Evolutionary conservation across 2,888 invertebrate genomes (phyloP), one percentile per base, ranked within the genome.

Genomic region (Xylota segnis): DNA sequence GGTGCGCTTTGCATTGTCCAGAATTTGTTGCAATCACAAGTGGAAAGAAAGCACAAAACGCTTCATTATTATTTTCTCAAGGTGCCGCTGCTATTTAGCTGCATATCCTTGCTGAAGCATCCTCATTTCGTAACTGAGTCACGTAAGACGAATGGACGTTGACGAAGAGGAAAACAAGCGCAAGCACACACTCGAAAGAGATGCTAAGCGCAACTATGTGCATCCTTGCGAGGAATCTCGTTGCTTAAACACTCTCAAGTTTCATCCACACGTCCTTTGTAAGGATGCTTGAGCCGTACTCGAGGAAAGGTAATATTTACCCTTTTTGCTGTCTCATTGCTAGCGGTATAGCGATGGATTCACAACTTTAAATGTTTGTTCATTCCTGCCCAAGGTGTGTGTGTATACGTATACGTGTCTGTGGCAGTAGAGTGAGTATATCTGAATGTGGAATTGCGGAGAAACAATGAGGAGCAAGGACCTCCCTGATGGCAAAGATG

Each of bases 201-300:
- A 66, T 61, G 52, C 72, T 78, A 78, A 74, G 79, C 79, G 70
- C 81, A 84, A 81, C 84, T 84, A 75, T 86, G 82, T 82, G 82
- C 82, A 82, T 81, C 82, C 37, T 77, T 68, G 59, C 59, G 56
- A 66, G 45, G 86, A 86, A 86, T 82, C 86, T 82, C 86, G 71
- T 86, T 86, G 82, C 82, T 86, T 82, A 86, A 86, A 86, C 86
- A 86, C 82, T 82, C 86, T 82, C 82, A 72, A 86, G 86, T 86
- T 86, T 82, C 82, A 86, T 86, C 86, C 82, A 82, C 82, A 82
- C 77, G 86, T 86, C 71, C 76, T 76, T 58, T 76, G 82, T 63
- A 77, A 82, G 82, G 76, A 86, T 82, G 61, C 76, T 81, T 58
- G 63, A 86, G 71, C 75, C 18, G 40, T 75, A 56, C 84, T 86